Percentiles rank a stretch among this genome's conserved stretches.
These are phyloP conservation scores for Gavia stellata DNA, from an alignment of 2,113 vertebrate species.

Conservation along the genomic window DNA sequence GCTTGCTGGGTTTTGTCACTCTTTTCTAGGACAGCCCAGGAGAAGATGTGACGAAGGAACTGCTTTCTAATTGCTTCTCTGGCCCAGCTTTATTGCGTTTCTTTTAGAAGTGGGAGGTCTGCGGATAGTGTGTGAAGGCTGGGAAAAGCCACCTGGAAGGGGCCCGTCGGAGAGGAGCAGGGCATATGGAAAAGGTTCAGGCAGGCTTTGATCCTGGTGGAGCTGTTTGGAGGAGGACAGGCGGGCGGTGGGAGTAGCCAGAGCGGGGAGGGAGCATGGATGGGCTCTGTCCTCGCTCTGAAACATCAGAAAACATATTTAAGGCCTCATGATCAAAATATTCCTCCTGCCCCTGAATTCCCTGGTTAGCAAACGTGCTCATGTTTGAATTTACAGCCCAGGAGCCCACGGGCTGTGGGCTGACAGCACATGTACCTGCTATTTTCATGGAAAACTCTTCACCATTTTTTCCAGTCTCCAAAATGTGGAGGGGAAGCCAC, in stretches of 20 bases:
- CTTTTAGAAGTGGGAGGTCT: background rate
- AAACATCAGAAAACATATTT: background rate
- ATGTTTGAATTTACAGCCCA: background rate
- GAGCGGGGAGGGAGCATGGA: accelerated
- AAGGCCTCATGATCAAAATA: background rate
- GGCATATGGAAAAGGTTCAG: background rate
- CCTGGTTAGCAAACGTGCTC: accelerated
- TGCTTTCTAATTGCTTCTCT: background rate
- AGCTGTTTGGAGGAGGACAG: background rate
- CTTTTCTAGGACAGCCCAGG: background rate
- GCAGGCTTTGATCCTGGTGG: background rate
- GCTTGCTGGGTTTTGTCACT: accelerated
- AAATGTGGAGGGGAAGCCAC: background rate
- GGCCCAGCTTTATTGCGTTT: background rate
- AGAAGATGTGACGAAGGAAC: background rate
- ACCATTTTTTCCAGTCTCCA: background rate
- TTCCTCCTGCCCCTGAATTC: background rate
- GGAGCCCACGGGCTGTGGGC: background rate
- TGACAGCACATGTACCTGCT: background rate
- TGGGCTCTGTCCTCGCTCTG: background rate
- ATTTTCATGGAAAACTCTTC: background rate
- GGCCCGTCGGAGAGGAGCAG: accelerated
- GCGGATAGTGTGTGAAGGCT: background rate
- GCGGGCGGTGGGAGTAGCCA: background rate
- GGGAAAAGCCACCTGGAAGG: background rate